Evolutionary conservation across 2,113 vertebrate species (phyloP).

Genomic region (Hiodon alosoides): DNA sequence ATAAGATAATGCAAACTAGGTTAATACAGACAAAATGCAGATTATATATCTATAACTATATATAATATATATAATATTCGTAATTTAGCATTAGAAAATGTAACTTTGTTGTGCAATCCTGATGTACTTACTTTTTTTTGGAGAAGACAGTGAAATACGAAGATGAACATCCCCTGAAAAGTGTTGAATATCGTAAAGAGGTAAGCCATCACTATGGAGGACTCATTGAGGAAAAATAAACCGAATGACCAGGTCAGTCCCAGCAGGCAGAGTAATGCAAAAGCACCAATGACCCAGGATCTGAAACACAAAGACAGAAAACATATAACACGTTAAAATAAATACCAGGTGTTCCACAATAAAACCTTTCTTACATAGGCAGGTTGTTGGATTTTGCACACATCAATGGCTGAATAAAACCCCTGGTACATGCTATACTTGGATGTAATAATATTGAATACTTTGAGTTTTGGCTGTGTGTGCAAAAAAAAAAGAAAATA

Average conservation of each 20-base stretch:
- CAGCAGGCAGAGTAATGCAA: slow-evolving; percentile 90
- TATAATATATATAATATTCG: no score
- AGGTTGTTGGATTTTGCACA: slow-evolving; percentile 7
- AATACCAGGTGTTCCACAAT: background rate
- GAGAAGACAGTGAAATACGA: slow-evolving; percentile 96
- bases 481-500: slow-evolving; percentile 22
- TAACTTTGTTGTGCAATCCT: background rate
- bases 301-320: slow-evolving; percentile 62
- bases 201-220: slow-evolving; percentile 92
- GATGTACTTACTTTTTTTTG: slow-evolving; percentile 89
- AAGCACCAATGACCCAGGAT: slow-evolving; percentile 96
- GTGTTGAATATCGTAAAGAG: slow-evolving; percentile 98
- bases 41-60: no score
- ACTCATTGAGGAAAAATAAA: slow-evolving; percentile 91
- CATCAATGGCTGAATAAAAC: slow-evolving; percentile 3
- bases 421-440: slow-evolving; percentile 26
- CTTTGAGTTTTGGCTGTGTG: slow-evolving; percentile 33
- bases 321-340: slow-evolving; percentile 28
- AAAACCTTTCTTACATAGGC: background rate
- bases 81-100: no score
- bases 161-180: slow-evolving; percentile 98
- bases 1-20: no score
- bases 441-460: slow-evolving; percentile 25
- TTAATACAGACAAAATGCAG: no score
- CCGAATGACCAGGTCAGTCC: slow-evolving; percentile 96